Conservation (phyloP, 2,888 invertebrate species). For the Pseudococcus jackbeardsleyi region DNA sequence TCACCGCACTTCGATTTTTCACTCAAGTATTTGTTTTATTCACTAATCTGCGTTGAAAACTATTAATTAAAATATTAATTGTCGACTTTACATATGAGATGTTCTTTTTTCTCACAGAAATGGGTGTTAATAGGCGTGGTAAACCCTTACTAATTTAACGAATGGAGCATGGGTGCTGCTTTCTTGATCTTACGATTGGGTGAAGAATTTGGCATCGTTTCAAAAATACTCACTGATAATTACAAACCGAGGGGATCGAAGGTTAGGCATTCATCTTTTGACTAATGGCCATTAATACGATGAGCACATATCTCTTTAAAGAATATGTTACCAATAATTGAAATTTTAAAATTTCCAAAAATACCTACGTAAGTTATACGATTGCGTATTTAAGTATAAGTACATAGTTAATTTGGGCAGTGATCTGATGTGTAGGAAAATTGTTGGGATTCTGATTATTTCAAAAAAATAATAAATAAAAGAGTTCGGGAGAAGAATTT, state of each 20-base stretch:
- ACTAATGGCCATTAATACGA: too few species aligned
- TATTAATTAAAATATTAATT: constrained; percentile 40
- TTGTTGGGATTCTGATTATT: too few species aligned
- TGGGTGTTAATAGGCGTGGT: constrained; percentile 63
- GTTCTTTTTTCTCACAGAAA: not conserved
- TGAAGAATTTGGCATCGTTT: constrained; percentile 11
- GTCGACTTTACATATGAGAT: not conserved
- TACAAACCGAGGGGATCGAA: not conserved
- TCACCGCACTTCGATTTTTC: not conserved
- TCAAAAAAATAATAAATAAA: too few species aligned
- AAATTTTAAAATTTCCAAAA: too few species aligned
- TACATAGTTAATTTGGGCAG: too few species aligned
- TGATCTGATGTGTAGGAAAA: too few species aligned
- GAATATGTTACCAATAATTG: too few species aligned
- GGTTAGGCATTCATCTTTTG: not conserved
- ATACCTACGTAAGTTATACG: too few species aligned
- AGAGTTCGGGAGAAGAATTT: too few species aligned
- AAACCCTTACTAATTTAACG: constrained; percentile 22
- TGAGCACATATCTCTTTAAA: too few species aligned
- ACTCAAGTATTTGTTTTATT: not conserved
- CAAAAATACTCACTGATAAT: not conserved
- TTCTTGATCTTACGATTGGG: constrained; percentile 18
- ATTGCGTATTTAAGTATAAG: too few species aligned
- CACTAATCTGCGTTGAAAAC: not conserved
- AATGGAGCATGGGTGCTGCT: not conserved